These are phyloP conservation scores for Drosophila pruinosa DNA, from an alignment of 1,140 invertebrate species.

Conservation along the genomic window DNA sequence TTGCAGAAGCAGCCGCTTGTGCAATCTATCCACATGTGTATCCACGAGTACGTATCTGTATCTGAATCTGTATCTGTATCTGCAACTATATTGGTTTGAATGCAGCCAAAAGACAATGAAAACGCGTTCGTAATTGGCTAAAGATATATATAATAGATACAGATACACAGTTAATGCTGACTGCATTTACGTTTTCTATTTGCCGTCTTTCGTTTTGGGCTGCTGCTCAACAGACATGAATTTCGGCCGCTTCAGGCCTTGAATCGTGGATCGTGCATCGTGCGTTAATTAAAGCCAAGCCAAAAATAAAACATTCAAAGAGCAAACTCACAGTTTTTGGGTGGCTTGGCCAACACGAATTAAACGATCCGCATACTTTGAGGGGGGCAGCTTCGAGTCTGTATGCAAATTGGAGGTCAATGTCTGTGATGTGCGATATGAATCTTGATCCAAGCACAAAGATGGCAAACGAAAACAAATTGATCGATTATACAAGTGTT, in stretches of 20 bases:
- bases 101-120: slow-evolving; percentile 9
- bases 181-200: slow-evolving; percentile 6
- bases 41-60: not conserved
- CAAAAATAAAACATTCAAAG: slow-evolving; percentile 13
- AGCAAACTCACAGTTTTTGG: slow-evolving; percentile 15
- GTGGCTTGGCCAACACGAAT: slow-evolving; percentile 8
- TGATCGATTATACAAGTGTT: not conserved
- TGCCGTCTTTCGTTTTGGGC: slow-evolving; percentile 6
- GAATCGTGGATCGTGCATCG: too few species aligned
- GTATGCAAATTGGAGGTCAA: slow-evolving; percentile 26
- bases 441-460: slow-evolving; percentile 10
- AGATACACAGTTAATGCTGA: not conserved
- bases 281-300: slow-evolving; percentile 26
- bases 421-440: not conserved
- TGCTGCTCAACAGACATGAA: slow-evolving; percentile 19
- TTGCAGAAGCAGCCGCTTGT: slow-evolving; percentile 14
- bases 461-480: not conserved
- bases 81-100: too few species aligned
- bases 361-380: too few species aligned
- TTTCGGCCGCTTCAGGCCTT: slow-evolving; percentile 12
- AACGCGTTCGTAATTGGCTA: not conserved
- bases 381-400: not conserved
- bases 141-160: not conserved
- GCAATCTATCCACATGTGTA: slow-evolving; percentile 18
- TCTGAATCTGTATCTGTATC: not conserved